Evolutionary conservation across 2,888 invertebrate genomes (phyloP).

Genomic region (Noctua comes): DNA sequence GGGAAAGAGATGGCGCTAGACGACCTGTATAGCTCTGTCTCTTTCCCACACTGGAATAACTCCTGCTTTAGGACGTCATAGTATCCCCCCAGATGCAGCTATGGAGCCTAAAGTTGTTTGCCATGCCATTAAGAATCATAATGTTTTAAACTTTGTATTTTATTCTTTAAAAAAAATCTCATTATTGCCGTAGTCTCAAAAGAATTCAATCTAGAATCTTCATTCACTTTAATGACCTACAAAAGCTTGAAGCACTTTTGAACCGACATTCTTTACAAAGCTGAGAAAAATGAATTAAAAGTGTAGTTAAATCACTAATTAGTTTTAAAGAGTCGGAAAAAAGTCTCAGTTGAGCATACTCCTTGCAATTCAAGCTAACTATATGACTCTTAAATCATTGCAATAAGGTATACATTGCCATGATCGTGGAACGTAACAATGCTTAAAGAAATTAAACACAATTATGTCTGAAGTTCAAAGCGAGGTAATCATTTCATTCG

Average conservation of each 20-base stretch:
- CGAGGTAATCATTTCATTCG: conserved; percentile 63
- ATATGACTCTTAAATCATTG: not conserved
- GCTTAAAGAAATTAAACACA: conserved; percentile 60
- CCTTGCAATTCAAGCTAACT: not conserved
- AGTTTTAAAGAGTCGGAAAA: conserved; percentile 65
- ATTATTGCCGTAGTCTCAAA: conserved; percentile 16
- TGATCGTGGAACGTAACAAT: not conserved
- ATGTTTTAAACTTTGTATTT: not conserved
- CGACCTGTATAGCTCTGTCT: too few species aligned
- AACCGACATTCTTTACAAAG: conserved; percentile 58
- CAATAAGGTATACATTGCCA: conserved; percentile 7
- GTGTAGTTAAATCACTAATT: conserved; percentile 69
- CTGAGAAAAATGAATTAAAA: conserved; percentile 66
- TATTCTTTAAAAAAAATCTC: not conserved
- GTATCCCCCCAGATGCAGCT: too few species aligned
- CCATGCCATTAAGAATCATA: not conserved
- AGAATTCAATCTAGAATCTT: conserved; percentile 45
- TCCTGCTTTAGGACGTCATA: too few species aligned
- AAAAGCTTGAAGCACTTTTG: conserved; percentile 48
- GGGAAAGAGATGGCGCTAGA: too few species aligned
- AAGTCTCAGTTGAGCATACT: conserved; percentile 44
- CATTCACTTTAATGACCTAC: conserved; percentile 49
- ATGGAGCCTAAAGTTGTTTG: not conserved
- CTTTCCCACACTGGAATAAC: too few species aligned
- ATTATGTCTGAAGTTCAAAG: conserved; percentile 54